Conservation (phyloP, 2,113 vertebrate species). For the Todiramphus saurophagus region DNA sequence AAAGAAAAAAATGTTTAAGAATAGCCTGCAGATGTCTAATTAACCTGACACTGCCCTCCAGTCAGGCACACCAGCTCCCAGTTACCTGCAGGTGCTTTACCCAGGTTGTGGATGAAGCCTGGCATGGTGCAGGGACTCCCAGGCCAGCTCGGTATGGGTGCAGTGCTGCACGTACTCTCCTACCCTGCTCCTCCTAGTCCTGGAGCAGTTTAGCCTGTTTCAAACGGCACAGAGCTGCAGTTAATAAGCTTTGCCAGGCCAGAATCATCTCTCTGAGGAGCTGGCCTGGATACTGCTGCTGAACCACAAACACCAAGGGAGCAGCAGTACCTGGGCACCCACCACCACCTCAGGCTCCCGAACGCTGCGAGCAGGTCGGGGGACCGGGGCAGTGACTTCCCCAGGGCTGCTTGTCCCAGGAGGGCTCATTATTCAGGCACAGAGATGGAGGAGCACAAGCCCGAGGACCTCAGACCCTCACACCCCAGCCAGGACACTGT, state of each 20-base stretch:
- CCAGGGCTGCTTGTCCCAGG: background rate
- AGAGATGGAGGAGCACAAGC: background rate
- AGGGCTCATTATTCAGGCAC: background rate
- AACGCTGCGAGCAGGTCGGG: fast-evolving
- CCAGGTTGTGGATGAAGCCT: slow-evolving; percentile 2
- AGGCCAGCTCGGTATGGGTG: background rate
- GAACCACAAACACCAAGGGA: background rate
- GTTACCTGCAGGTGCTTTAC: slow-evolving; percentile 14
- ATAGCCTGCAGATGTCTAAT: slow-evolving; percentile 27
- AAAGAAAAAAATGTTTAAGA: background rate
- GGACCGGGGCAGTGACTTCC: background rate
- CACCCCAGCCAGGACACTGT: background rate
- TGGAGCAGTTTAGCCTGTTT: background rate
- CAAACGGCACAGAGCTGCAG: background rate
- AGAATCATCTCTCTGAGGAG: background rate
- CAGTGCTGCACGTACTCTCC: background rate
- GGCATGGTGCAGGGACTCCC: background rate
- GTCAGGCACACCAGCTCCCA: slow-evolving; percentile 9
- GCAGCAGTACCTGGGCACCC: background rate
- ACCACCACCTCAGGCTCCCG: background rate
- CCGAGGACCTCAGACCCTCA: background rate
- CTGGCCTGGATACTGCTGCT: background rate
- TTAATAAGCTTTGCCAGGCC: background rate
- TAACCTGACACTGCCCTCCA: background rate
- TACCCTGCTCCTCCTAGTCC: background rate